Percentiles rank a stretch among this genome's conserved stretches.
phyloP scores from a whole-genome alignment of 2,797 vertebrate genomes.

The Fratercula arctica region DNA sequence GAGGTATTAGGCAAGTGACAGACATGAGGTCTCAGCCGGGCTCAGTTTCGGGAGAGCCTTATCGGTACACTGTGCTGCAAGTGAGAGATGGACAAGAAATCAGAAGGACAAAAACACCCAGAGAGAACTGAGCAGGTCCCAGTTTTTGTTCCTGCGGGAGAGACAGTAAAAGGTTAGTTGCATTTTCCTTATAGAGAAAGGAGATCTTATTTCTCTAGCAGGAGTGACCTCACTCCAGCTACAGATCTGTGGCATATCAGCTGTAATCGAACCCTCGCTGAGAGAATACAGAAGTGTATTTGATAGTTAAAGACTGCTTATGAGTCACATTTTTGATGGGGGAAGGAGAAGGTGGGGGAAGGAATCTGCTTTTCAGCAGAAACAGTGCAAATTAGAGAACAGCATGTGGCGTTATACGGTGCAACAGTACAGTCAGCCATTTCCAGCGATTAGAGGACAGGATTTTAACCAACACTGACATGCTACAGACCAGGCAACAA shows the following conservation, averaged over 20 bases:
- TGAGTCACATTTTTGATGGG: constrained; percentile 52
- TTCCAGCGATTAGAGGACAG: constrained; percentile 5
- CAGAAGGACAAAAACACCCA: constrained; percentile 55
- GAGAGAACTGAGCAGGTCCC: constrained; percentile 54
- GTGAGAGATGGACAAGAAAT: constrained; percentile 56
- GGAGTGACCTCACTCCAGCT: constrained; percentile 63
- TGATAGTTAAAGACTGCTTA: constrained; percentile 62
- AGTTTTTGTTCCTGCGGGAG: constrained; percentile 69
- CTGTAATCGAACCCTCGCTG: constrained; percentile 61
- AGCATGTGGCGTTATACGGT: constrained; percentile 15
- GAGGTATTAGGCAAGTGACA: constrained; percentile 59
- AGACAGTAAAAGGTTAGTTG: constrained; percentile 74
- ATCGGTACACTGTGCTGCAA: constrained; percentile 11
- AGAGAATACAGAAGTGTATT: constrained; percentile 61
- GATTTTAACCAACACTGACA: constrained; percentile 47
- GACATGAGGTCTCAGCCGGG: constrained; percentile 28
- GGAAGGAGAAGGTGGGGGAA: neutral
- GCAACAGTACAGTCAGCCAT: constrained; percentile 25
- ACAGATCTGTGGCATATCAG: constrained; percentile 45
- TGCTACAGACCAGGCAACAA: neutral
- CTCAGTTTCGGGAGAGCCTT: constrained; percentile 34
- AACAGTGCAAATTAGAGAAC: constrained; percentile 43
- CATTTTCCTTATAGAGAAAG: constrained; percentile 56
- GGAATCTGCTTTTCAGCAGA: constrained; percentile 54
- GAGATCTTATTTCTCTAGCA: constrained; percentile 60